A percentile compares a stretch with the other conserved stretches of the same genome.
These are phyloP conservation scores for Pelusios castaneus DNA, from an alignment of 2,113 vertebrate genomes.

Conservation along the genomic window DNA sequence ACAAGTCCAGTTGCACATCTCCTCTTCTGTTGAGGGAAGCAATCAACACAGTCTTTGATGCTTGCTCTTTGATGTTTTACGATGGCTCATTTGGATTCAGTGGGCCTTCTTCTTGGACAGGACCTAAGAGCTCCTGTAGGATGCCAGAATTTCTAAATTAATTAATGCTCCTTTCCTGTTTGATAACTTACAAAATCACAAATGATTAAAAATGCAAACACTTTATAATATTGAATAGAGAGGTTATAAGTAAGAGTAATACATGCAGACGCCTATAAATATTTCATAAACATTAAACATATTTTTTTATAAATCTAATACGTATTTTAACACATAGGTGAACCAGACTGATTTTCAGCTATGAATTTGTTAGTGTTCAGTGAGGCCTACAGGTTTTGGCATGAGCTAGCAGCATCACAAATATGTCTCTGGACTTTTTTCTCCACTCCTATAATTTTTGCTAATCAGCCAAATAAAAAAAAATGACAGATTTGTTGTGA, in stretches of 20 bases:
- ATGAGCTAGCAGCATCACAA: slow-evolving; percentile 17
- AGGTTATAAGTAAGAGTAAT: not conserved
- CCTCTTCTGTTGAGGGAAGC: not conserved
- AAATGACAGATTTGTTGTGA: not conserved
- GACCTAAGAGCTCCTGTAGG: not conserved
- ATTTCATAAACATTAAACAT: not conserved
- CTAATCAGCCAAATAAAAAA: not conserved
- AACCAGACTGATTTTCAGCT: not conserved
- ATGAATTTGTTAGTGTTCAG: not conserved
- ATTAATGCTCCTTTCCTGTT: not conserved
- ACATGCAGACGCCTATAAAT: not conserved
- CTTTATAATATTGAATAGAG: not conserved
- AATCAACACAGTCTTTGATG: not conserved
- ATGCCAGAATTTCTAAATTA: not conserved
- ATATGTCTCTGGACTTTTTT: not conserved
- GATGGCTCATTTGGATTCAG: not conserved
- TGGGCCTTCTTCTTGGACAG: not conserved
- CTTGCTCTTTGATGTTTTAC: not conserved
- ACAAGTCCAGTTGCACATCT: not conserved
- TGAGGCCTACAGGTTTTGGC: not conserved
- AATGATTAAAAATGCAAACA: not conserved
- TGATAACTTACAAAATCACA: not conserved
- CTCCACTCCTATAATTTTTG: not conserved
- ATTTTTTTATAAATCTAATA: not conserved
- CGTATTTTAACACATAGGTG: not conserved